These are phyloP conservation scores for Oreochromis grahami DNA, from an alignment of 2,797 vertebrate species.

Conservation along the genomic window DNA sequence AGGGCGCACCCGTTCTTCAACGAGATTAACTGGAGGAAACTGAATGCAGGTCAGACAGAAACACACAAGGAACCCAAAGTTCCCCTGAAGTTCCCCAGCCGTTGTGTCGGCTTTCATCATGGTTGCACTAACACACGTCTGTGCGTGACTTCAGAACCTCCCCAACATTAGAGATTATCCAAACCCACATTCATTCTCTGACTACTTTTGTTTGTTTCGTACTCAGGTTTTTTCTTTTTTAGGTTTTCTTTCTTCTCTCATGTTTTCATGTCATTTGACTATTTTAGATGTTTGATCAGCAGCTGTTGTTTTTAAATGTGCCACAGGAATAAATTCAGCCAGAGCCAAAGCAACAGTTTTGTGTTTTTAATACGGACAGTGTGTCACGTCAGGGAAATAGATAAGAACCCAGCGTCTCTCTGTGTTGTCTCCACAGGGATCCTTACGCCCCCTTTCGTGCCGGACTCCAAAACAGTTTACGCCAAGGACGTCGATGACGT, in stretches of 20 bases:
- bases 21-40: conserved; percentile 84
- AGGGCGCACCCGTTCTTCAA: conserved; percentile 77
- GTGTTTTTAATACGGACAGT: not conserved
- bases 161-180: not conserved
- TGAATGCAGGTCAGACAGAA: conserved; percentile 78
- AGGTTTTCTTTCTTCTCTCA: not conserved
- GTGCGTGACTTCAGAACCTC: not conserved
- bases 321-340: not conserved
- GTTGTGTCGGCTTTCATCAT: not conserved
- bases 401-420: not conserved
- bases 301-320: not conserved
- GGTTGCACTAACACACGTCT: not conserved
- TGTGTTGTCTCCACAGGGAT: conserved; percentile 69
- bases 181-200: not conserved
- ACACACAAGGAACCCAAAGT: not conserved
- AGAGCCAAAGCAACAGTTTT: not conserved
- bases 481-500: conserved; percentile 83
- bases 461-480: conserved; percentile 85
- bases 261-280: too few relatives aligned
- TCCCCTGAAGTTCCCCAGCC: not conserved
- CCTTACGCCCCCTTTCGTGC: conserved; percentile 81
- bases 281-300: too few relatives aligned
- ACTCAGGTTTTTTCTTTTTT: not conserved
- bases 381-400: not conserved
- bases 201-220: not conserved